Base-by-base conservation (phyloP, 2,888 invertebrate genomes). In the Abrostola triplasia region DNA sequence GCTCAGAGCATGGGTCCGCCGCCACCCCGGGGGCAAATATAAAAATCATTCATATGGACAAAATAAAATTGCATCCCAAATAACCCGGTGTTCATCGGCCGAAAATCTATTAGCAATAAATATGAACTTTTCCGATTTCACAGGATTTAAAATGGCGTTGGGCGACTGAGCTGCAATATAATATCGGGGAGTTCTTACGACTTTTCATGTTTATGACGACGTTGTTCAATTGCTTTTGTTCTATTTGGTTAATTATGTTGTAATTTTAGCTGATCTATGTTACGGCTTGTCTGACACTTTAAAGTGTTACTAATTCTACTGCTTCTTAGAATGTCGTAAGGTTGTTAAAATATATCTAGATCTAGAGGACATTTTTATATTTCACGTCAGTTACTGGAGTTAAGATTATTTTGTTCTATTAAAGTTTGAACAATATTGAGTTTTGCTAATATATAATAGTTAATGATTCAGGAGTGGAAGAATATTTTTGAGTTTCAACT, bases 61-160 rank as follows among this genome's bases (percentile, higher is more conserved):
- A 92, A 93, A 94, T 93, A 94, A 93, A 93, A 94, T 94, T 93
- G 93, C 93, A 93, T 92, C 92, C 91, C 92, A 91, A 91, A 93
- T 93, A 93, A 92, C 92, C 91, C 90, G 84, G 88, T 90, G 92
- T 87, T 92, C 92, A 91, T 91, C 92, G 89, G 88, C 87, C 91
- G 88, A 92, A 91, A 94, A 94, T 93, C 94, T 94, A 94, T 94
- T 94, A 93, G 94, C 93, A 94, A 93, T 94, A 94, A 94, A 94
- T 94, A 94, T 93, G 90, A 94, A 94, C 90, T 94, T 94, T 94
- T 93, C 91, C 93, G 92, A 94, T 94, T 94, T 91, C 92, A 90
- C 89, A 88, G 91, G 93, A 92, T 92, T 93, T 92, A 91, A 93
- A 92, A 91, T 82, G 85, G 88, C 82, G 83, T 84, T 85, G 83